Conservation (phyloP, 2,113 vertebrate genomes). For the Azemiops feae region DNA sequence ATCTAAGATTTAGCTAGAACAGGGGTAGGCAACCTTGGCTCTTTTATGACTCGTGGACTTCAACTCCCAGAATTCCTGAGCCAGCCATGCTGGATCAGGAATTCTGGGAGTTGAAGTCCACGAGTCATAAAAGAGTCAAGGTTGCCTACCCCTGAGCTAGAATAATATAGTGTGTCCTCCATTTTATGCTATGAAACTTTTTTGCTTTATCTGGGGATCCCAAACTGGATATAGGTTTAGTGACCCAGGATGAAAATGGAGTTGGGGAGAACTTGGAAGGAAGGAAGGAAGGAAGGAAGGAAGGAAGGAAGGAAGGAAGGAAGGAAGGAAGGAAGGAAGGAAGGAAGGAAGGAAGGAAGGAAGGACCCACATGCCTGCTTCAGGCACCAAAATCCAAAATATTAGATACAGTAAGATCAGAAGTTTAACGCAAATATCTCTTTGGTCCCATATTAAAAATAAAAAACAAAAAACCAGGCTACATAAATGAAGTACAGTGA, state of each 20-base stretch:
- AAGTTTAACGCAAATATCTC: background rate
- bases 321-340: too few relatives aligned
- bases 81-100: too few relatives aligned
- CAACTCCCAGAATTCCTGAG: too few relatives aligned
- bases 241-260: background rate
- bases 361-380: too few relatives aligned
- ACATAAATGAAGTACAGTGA: background rate
- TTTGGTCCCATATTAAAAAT: background rate
- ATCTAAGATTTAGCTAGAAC: background rate
- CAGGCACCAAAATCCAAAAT: too few relatives aligned
- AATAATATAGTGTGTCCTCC: background rate
- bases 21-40: too few relatives aligned
- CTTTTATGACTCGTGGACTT: too few relatives aligned
- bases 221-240: background rate
- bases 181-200: background rate
- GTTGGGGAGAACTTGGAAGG: background rate
- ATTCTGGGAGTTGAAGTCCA: too few relatives aligned
- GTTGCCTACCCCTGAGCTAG: background rate
- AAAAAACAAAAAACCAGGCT: background rate
- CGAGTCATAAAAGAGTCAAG: too few relatives aligned
- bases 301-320: background rate
- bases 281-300: background rate
- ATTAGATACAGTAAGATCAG: background rate
- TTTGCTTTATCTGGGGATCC: background rate
- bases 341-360: too few relatives aligned